Conservation (phyloP, 2,797 vertebrate genomes). For the Scarus forsteni region DNA sequence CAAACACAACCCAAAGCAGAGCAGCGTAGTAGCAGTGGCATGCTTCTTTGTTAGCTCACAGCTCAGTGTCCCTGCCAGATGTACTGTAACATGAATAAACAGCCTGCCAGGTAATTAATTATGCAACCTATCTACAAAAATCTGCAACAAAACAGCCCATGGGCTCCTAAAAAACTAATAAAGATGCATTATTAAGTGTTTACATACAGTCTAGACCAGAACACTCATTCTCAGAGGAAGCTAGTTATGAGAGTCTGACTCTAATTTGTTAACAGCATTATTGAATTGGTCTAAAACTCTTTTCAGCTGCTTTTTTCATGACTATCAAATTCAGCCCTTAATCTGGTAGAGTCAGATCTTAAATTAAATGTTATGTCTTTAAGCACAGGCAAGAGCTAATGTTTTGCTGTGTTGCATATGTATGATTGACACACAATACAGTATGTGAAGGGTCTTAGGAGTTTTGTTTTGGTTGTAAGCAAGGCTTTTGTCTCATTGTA, state of each 20-base stretch:
- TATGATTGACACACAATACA: too few relatives aligned
- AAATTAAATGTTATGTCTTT: too few relatives aligned
- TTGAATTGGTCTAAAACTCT: background rate
- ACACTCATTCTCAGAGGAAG: background rate
- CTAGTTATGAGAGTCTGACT: conserved; percentile 18
- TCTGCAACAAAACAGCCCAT: conserved; percentile 14
- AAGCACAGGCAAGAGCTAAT: too few relatives aligned
- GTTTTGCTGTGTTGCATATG: too few relatives aligned
- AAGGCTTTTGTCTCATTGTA: too few relatives aligned
- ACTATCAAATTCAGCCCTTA: too few relatives aligned
- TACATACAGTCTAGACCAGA: conserved; percentile 35
- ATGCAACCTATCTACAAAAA: conserved; percentile 32
- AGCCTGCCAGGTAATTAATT: conserved; percentile 14
- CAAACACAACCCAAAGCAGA: conserved; percentile 33
- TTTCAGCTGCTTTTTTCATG: too few relatives aligned
- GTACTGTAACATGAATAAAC: conserved; percentile 32
- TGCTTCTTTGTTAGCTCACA: conserved; percentile 78
- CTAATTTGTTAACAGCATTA: background rate
- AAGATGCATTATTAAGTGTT: conserved; percentile 43
- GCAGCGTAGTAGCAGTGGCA: conserved; percentile 46
- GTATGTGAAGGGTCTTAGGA: too few relatives aligned
- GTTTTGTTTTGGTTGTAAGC: too few relatives aligned
- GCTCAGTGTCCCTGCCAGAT: conserved; percentile 42
- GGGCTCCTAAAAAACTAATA: conserved; percentile 7
- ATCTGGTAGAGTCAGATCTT: too few relatives aligned